Evolutionary conservation across 2,797 vertebrate species (phyloP), one percentile per base, ranked within the genome.

Genomic region (Periparus ater): DNA sequence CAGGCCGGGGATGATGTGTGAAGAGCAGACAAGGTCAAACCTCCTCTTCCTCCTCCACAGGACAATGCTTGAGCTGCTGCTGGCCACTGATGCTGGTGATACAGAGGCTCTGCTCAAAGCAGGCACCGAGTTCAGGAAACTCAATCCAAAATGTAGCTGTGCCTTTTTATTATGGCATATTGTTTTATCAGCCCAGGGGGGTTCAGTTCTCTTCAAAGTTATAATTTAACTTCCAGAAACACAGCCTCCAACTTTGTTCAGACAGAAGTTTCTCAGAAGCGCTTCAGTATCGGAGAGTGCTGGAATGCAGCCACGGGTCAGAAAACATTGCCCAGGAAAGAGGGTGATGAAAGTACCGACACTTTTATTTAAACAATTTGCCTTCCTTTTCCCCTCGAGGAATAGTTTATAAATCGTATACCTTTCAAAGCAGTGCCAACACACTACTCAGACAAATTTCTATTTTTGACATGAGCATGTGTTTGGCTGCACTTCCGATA

Each of bases 381-480:
- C 81, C 90, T 94, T 80, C 72, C 80, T 80, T 53, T 75, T 78
- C 88, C 66, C 67, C 73, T 88, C 10, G 4, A 91, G 80, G 73
- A 93, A 68, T 62, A 88, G 47, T 74, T 95, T 86, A 63, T 88
- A 66, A 94, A 89, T 91, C 13, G 22, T 88, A 67, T 72, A 88
- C 67, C 73, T 80, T 85, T 76, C 88, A 77, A 66, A 88, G 40
- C 17, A 1, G 72, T 79, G 67, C 91, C 82, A 63, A 75, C 76
- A 82, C 48, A n/a, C 50, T 42, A 15, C 63, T 94, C 55, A 78
- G 90, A 66, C 73, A 74, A 92, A 63, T 75, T 75, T 71, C 88
- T 71, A 21, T 89, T 86, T 95, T 89, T 94, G 87, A 82, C 85
- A 47, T 8, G 36, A 95, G 73, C 77, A 62, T 91, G 93, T 95